phyloP scores from a whole-genome alignment of 1,140 invertebrate species.

The Galleria mellonella region DNA sequence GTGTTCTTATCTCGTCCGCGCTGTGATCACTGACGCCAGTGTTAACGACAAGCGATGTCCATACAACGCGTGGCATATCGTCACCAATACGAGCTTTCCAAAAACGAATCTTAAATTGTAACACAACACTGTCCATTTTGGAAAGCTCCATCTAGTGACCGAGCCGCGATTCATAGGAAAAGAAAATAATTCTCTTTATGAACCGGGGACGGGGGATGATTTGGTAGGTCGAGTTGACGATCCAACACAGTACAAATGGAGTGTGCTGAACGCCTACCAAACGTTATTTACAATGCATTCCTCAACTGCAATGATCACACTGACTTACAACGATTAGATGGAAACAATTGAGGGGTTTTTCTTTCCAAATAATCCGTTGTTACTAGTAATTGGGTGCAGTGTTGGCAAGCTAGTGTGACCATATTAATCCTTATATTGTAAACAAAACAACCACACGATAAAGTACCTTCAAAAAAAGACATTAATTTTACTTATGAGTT shows the following conservation, averaged over 20 bases:
- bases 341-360: slow-evolving; percentile 6
- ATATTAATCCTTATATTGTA: slow-evolving; percentile 35
- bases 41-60: slow-evolving; percentile 71
- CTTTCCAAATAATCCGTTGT: slow-evolving; percentile 15
- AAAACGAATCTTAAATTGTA: not conserved
- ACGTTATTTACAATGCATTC: slow-evolving; percentile 71
- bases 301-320: slow-evolving; percentile 39
- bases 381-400: slow-evolving; percentile 23
- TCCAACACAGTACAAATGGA: slow-evolving; percentile 47
- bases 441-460: slow-evolving; percentile 64
- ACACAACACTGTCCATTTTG: no score
- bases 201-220: slow-evolving; percentile 17
- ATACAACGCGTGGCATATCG: slow-evolving; percentile 56
- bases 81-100: slow-evolving; percentile 9
- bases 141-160: slow-evolving; percentile 20
- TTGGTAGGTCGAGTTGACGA: slow-evolving; percentile 47
- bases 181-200: slow-evolving; percentile 3
- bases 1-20: slow-evolving; percentile 17
- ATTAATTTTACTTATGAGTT: slow-evolving; percentile 51
- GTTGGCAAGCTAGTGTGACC: slow-evolving; percentile 34
- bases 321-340: slow-evolving; percentile 17
- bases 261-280: slow-evolving; percentile 54
- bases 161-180: slow-evolving; percentile 11
- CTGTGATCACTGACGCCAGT: slow-evolving; percentile 41
- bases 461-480: slow-evolving; percentile 57